A percentile compares a stretch with the other conserved stretches of the same genome.
Conservation (phyloP, 1,140 invertebrate species). For the Himalopsyche phryganea region DNA sequence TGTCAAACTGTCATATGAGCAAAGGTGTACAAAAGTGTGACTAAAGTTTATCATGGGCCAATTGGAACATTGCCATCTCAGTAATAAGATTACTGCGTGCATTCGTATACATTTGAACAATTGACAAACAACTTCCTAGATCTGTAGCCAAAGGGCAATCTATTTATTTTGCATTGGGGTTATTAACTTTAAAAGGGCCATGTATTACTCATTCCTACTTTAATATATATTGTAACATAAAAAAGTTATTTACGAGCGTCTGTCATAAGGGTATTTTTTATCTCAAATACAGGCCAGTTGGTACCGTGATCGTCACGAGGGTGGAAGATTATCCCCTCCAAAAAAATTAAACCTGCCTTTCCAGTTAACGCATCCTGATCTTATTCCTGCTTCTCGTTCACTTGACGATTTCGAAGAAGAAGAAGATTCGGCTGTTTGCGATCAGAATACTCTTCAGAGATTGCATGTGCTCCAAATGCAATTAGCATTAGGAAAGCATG, state of each 20-base stretch:
- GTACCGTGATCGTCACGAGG: constrained; percentile 46
- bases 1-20: constrained; percentile 3
- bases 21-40: not conserved
- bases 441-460: constrained; percentile 38
- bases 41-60: constrained; percentile 7
- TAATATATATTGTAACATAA: too few species aligned
- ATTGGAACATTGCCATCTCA: constrained; percentile 13
- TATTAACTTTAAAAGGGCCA: constrained; percentile 9
- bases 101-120: not conserved
- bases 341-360: constrained; percentile 31
- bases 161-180: constrained; percentile 10
- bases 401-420: constrained; percentile 31
- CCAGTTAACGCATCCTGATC: constrained; percentile 36
- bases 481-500: constrained; percentile 42
- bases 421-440: constrained; percentile 31
- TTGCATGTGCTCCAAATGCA: constrained; percentile 46
- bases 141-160: constrained; percentile 27
- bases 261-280: constrained; percentile 1
- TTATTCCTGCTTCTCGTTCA: constrained; percentile 37
- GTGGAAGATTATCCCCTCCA: constrained; percentile 41
- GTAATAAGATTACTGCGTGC: not conserved
- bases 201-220: too few species aligned
- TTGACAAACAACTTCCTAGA: constrained; percentile 21
- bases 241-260: not conserved
- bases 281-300: constrained; percentile 46